These are phyloP conservation scores for Octomys mimax DNA, from an alignment of 2,797 vertebrate genomes.

Conservation along the genomic window DNA sequence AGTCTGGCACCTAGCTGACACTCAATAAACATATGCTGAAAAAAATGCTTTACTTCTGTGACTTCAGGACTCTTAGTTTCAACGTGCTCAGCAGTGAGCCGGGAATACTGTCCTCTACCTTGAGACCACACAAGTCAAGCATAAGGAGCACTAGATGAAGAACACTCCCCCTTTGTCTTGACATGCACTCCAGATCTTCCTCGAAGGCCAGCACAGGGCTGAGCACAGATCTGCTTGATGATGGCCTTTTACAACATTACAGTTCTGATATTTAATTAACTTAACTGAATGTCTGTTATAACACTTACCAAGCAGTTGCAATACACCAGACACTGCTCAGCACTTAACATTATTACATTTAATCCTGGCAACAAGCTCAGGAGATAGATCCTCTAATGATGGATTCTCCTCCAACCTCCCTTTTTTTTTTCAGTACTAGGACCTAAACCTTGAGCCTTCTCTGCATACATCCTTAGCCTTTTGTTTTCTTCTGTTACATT, in stretches of 20 bases:
- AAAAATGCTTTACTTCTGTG: not conserved
- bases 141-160: conserved; percentile 8
- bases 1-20: not conserved
- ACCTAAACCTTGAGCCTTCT: not conserved
- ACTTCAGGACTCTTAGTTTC: not conserved
- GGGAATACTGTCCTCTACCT: not conserved
- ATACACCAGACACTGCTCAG: conserved; percentile 63
- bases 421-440: not conserved
- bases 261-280: conserved; percentile 73
- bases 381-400: conserved; percentile 66
- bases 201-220: conserved; percentile 22
- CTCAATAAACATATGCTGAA: not conserved
- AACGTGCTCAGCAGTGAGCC: conserved; percentile 14
- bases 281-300: conserved; percentile 65
- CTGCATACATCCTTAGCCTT: not conserved
- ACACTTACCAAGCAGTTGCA: conserved; percentile 70
- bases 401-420: not conserved
- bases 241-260: conserved; percentile 66
- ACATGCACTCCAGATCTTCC: conserved; percentile 18
- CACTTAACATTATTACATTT: conserved; percentile 73
- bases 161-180: not conserved
- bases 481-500: not conserved
- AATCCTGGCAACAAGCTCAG: conserved; percentile 60
- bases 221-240: conserved; percentile 58
- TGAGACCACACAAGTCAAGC: not conserved